Evolutionary conservation across 30 jellyfish, hydroid and myxozoan species (phyloP).

Genomic region (Cassiopea andromeda): DNA sequence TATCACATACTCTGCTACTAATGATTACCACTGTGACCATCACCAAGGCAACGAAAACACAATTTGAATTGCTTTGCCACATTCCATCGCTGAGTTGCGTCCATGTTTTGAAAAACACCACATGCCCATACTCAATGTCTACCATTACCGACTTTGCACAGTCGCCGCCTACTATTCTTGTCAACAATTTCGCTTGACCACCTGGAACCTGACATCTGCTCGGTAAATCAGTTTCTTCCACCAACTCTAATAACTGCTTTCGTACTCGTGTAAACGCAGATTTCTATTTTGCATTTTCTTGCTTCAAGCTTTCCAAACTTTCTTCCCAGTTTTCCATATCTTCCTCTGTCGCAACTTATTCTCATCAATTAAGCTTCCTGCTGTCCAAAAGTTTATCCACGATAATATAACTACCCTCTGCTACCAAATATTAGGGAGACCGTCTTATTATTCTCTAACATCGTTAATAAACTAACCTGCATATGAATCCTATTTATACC

Average conservation of each 20-base stretch:
- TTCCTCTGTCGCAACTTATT: not conserved
- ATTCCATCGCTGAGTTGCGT: conserved; percentile 36
- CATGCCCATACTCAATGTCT: conserved; percentile 47
- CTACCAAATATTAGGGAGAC: not conserved
- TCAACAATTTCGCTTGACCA: conserved; percentile 29
- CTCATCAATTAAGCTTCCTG: not conserved
- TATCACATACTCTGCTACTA: conserved; percentile 40
- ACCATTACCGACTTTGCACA: conserved; percentile 30
- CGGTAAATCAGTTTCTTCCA: no score
- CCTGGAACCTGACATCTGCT: no score
- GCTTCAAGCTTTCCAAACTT: conserved; percentile 9
- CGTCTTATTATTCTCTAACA: not conserved
- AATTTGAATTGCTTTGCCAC: conserved; percentile 33
- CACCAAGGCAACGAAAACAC: conserved; percentile 53
- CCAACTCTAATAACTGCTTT: no score
- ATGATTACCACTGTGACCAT: conserved; percentile 21
- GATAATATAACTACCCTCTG: not conserved
- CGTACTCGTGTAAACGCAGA: no score
- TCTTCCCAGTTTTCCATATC: not conserved
- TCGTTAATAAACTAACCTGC: not conserved
- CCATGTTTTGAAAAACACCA: conserved; percentile 20
- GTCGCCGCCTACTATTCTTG: conserved; percentile 28
- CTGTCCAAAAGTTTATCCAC: not conserved
- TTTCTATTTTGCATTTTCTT: not conserved
- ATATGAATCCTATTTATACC: no score